Evolutionary conservation across 2,113 vertebrate species (phyloP).

Genomic region (Megalops atlanticus): DNA sequence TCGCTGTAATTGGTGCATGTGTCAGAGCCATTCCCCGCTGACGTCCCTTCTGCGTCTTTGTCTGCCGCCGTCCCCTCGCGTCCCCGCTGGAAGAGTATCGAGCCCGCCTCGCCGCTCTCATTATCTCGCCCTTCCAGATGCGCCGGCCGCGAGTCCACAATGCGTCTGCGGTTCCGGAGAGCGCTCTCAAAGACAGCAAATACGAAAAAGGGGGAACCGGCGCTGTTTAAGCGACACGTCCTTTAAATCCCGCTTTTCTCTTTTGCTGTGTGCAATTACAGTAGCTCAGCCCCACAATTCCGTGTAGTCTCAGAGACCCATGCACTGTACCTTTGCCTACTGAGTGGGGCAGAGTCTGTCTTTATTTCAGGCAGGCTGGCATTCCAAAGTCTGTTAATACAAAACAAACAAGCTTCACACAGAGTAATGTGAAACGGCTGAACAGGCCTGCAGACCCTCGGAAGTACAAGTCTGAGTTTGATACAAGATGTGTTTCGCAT

Average conservation of each 20-base stretch:
- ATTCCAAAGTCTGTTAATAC: neutral
- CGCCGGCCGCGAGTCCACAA: too few species aligned
- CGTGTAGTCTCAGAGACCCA: neutral
- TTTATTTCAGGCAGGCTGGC: neutral
- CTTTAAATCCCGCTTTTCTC: neutral
- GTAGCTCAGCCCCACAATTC: neutral
- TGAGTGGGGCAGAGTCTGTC: neutral
- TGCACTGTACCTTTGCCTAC: neutral
- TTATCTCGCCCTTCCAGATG: neutral
- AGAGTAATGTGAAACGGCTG: neutral
- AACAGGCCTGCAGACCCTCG: neutral
- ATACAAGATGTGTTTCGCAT: too few species aligned
- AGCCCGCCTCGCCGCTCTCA: neutral
- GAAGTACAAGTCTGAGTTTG: neutral
- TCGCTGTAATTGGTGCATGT: constrained; percentile 63
- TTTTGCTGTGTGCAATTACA: neutral
- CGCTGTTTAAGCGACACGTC: neutral
- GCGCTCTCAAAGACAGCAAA: neutral
- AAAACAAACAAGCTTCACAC: neutral
- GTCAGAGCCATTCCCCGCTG: constrained; percentile 51
- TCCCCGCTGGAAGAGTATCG: neutral
- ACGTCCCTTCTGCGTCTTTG: constrained; percentile 42
- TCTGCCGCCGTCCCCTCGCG: neutral
- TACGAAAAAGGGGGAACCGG: neutral
- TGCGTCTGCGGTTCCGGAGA: too few species aligned